Evolutionary conservation across 2,113 vertebrate genomes (phyloP).

Genomic region (Chamaetylas fuelleborni): DNA sequence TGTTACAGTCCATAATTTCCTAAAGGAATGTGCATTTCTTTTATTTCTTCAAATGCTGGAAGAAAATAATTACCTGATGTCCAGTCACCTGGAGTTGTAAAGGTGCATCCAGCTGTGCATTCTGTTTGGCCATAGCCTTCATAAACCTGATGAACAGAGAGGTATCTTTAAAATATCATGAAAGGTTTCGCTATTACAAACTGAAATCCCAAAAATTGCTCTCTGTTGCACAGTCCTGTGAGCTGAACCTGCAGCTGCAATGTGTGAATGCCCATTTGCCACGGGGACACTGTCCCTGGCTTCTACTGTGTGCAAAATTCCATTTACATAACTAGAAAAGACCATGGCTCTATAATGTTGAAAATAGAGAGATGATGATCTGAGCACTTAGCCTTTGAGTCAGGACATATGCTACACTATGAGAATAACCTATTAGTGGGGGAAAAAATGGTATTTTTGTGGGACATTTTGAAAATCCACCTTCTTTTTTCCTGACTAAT

Average conservation of each 20-base stretch:
- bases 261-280: fast-evolving
- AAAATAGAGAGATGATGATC: neutral
- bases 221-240: too few relatives aligned
- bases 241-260: neutral
- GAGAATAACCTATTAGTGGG: neutral
- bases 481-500: neutral
- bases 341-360: neutral
- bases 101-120: constrained; percentile 97
- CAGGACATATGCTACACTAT: neutral
- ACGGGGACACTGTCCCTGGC: fast-evolving
- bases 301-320: too few relatives aligned
- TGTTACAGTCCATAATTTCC: neutral
- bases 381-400: neutral
- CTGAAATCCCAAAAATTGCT: neutral
- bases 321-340: neutral
- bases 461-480: neutral
- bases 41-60: neutral
- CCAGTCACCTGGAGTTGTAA: constrained; percentile 97
- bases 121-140: constrained; percentile 98
- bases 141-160: constrained; percentile 82
- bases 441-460: neutral
- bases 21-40: neutral
- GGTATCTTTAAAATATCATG: neutral
- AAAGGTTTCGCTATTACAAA: neutral
- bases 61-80: constrained; percentile 84